Base-by-base conservation (phyloP, 2,888 invertebrate genomes). In the Drosophila paranaensis region DNA sequence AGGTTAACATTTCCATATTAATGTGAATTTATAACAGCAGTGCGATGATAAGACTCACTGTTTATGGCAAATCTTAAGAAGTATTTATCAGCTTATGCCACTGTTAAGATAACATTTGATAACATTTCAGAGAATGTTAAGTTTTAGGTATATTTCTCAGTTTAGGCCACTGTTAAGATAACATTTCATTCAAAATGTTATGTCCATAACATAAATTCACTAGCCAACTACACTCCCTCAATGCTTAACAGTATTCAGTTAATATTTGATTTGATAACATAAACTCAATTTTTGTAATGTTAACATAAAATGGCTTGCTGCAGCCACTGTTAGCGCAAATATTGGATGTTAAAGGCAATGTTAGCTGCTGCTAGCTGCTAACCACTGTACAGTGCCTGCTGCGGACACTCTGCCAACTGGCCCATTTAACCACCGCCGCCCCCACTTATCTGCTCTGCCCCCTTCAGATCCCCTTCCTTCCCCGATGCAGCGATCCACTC, bases 371-470 rank as follows among this genome's bases (percentile, higher is more conserved):
- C n/a, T 16, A 39, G 3, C 25, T 20, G n/a, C 10, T 10, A 40
- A 14, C 39, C 5, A 40, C 46, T 40, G 65, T 54, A 10, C 25
- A 16, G 33, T 63, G 62, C 10, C 35, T 66, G 50, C 46, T 63
- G 61, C 51, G 58, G 55, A 58, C 64, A 64, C 58, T 53, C 45
- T 35, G 54, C n/a, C 39, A 60, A n/a, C 25, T 45, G 67, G 14
- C 39, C 51, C 51, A 48, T 35, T 33, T 51, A 20, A 46, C 39
- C 30, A 16, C 20, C 16, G 9, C 37, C 27, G 3, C 43, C 55
- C 43, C 46, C 56, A 1, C 2, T 20, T 20, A 20, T 20, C 20
- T 20, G 20, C 20, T n/a, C n/a, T n/a, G n/a, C n/a, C n/a, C n/a
- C n/a, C 20, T 20, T 20, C 20, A 20, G 20, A 20, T 20, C 27